phyloP scores from a whole-genome alignment of 1,140 invertebrate genomes.

The Sweltsa coloradensis region DNA sequence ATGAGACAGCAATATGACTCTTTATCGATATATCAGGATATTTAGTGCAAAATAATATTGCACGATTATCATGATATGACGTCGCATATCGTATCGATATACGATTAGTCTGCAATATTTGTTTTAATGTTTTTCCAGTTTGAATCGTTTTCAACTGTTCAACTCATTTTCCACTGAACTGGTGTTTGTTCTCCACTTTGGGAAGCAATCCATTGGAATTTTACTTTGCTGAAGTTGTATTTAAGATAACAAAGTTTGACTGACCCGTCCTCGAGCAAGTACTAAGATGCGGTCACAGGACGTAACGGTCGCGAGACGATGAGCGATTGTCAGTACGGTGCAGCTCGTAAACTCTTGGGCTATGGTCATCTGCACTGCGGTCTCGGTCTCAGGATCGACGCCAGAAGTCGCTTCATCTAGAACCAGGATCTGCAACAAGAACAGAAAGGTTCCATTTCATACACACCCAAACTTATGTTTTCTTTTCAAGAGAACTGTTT shows the following conservation, averaged over 20 bases:
- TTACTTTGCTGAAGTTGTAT: background rate
- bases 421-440: slow-evolving; percentile 37
- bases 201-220: background rate
- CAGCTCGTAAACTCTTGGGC: slow-evolving; percentile 30
- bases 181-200: background rate
- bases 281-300: slow-evolving; percentile 48
- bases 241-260: background rate
- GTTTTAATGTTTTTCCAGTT: too few relatives aligned
- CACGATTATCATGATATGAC: too few relatives aligned
- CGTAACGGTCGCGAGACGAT: slow-evolving; percentile 41
- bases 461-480: background rate
- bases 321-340: slow-evolving; percentile 51
- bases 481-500: background rate
- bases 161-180: background rate
- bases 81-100: too few relatives aligned
- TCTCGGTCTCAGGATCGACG: slow-evolving; percentile 39
- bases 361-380: slow-evolving; percentile 30
- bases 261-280: slow-evolving; percentile 25
- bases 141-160: too few relatives aligned
- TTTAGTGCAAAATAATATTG: too few relatives aligned
- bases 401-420: slow-evolving; percentile 56
- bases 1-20: too few relatives aligned
- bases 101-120: too few relatives aligned
- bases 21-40: too few relatives aligned
- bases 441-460: background rate